These are phyloP conservation scores for Dyspetes luteomarginatus DNA, from an alignment of 2,888 invertebrate species.

Conservation along the genomic window DNA sequence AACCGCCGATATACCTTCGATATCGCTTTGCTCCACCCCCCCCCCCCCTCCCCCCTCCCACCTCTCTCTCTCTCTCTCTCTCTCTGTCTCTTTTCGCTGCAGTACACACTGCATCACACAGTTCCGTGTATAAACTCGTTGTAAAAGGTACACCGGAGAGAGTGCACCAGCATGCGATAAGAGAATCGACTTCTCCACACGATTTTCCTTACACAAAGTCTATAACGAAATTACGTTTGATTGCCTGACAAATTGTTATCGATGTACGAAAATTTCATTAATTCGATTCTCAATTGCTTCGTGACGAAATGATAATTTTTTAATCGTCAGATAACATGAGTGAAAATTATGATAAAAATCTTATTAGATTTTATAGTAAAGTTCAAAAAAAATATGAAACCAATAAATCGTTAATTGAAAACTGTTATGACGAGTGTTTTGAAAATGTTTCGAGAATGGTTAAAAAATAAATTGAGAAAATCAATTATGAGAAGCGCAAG, in stretches of 20 bases:
- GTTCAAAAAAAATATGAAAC: too few relatives aligned
- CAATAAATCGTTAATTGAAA: too few relatives aligned
- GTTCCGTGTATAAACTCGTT: conserved; percentile 64
- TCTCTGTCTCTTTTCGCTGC: conserved; percentile 33
- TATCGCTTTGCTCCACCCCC: conserved; percentile 52
- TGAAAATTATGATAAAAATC: neutral
- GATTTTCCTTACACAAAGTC: conserved; percentile 24
- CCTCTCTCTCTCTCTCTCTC: conserved; percentile 5
- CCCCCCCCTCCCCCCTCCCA: conserved; percentile 3
- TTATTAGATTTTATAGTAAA: too few relatives aligned
- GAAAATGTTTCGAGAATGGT: too few relatives aligned
- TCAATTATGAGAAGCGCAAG: too few relatives aligned
- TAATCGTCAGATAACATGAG: neutral
- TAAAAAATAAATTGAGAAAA: too few relatives aligned
- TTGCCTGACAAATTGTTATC: neutral
- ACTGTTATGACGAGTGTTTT: too few relatives aligned
- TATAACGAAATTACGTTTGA: neutral
- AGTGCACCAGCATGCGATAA: conserved; percentile 48
- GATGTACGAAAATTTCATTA: conserved; percentile 11
- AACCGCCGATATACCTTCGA: conserved; percentile 59
- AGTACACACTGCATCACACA: conserved; percentile 54
- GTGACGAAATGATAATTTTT: neutral
- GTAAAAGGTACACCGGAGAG: conserved; percentile 51
- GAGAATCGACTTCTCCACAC: conserved; percentile 47
- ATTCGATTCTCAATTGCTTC: neutral